Percentiles rank a stretch among this genome's conserved stretches.
Conservation (phyloP, 2,888 invertebrate genomes). For the Prosopocoilus inquinatus region DNA sequence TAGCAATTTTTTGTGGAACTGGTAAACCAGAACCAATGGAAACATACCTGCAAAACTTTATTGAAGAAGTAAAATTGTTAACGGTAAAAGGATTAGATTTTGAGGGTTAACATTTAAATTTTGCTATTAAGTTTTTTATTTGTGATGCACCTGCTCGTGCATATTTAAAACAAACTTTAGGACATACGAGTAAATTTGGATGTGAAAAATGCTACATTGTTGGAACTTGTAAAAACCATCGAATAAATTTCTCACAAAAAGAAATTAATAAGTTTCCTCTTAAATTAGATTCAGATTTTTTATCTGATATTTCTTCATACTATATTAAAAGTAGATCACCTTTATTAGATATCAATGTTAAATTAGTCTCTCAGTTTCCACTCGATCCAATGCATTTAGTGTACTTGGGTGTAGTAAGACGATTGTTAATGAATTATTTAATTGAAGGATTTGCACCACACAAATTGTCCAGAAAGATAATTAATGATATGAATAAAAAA, state of each 20-base stretch:
- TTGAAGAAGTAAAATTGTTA: no score
- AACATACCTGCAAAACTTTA: no score
- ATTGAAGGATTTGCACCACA: neutral
- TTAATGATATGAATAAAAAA: conserved; percentile 1
- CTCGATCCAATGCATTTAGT: conserved; percentile 21
- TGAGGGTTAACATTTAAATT: neutral
- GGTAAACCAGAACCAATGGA: no score
- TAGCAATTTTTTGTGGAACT: no score
- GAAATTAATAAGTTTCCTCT: neutral
- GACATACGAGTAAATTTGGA: conserved; percentile 19
- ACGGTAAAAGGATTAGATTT: neutral
- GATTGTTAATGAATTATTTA: conserved; percentile 10
- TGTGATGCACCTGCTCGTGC: conserved; percentile 24
- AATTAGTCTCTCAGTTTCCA: conserved; percentile 11
- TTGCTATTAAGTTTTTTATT: conserved; percentile 18
- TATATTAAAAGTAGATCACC: conserved; percentile 3
- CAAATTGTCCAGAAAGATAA: conserved; percentile 3
- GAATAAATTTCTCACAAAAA: conserved; percentile 4
- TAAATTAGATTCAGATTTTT: conserved; percentile 6
- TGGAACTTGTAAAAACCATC: conserved; percentile 8
- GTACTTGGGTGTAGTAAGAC: conserved; percentile 16
- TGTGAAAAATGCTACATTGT: conserved; percentile 23
- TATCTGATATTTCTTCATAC: neutral
- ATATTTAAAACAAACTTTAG: conserved; percentile 19
- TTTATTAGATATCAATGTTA: conserved; percentile 6